Evolutionary conservation across 23 tunicate genomes (phyloP).

Genomic region (Phallusia fumigata): DNA sequence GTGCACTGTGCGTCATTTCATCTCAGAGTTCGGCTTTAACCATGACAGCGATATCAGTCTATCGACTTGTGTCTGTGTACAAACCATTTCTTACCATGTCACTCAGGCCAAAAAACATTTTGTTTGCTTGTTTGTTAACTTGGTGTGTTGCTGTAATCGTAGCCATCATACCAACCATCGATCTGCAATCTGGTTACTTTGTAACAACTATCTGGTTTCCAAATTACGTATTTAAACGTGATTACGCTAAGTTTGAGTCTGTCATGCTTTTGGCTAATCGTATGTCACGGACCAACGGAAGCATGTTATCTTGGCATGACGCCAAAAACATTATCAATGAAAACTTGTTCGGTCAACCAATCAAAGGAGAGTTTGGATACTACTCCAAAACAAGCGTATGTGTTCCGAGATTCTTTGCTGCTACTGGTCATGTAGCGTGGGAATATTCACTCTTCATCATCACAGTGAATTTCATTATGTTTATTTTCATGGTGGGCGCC

Average conservation of each 20-base stretch:
- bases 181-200: slow-evolving; percentile 6
- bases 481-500: too few relatives aligned
- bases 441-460: slow-evolving; percentile 9
- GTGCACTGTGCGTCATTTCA: slow-evolving; percentile 36
- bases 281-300: background rate
- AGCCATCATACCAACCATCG: slow-evolving; percentile 19
- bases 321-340: background rate
- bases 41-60: slow-evolving; percentile 40
- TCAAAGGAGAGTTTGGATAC: too few relatives aligned
- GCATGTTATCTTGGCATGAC: background rate
- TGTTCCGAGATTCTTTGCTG: background rate
- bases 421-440: background rate
- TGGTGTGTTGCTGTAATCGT: slow-evolving; percentile 37
- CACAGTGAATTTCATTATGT: slow-evolving; percentile 9
- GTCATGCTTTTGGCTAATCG: background rate
- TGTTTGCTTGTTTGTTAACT: slow-evolving; percentile 10
- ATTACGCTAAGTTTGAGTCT: background rate
- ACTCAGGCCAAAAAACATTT: slow-evolving; percentile 1
- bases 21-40: slow-evolving; percentile 31
- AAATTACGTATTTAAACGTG: background rate
- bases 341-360: background rate
- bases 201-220: slow-evolving; percentile 36
- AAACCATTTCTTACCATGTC: slow-evolving; percentile 7
- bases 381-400: slow-evolving; percentile 8
- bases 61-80: slow-evolving; percentile 32